Evolutionary conservation across 2,888 invertebrate genomes (phyloP).

Genomic region (Leucophora obtusa): DNA sequence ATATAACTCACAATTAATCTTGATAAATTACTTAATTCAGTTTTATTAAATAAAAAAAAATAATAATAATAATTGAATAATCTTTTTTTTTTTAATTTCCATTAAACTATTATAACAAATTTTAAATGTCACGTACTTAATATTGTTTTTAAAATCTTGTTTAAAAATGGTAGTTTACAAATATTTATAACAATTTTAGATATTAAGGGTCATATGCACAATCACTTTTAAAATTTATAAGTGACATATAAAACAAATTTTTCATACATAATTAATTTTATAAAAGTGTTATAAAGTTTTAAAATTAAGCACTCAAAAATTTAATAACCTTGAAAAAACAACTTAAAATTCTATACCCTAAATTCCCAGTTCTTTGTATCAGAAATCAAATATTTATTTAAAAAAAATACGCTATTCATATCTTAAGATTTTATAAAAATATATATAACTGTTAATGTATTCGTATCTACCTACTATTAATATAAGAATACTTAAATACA

Average conservation of each 20-base stretch:
- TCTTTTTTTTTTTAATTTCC: background rate
- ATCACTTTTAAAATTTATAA: too few species aligned
- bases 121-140: background rate
- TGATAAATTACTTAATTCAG: too few species aligned
- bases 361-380: background rate
- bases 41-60: too few species aligned
- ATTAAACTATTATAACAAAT: background rate
- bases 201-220: too few species aligned
- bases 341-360: background rate
- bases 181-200: background rate
- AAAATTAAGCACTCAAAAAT: too few species aligned
- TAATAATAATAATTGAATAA: too few species aligned
- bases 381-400: background rate
- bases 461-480: too few species aligned
- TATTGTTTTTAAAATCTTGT: background rate
- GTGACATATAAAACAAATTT: too few species aligned
- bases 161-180: background rate
- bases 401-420: background rate
- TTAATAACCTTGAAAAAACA: background rate
- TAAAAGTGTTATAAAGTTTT: too few species aligned
- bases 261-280: too few species aligned
- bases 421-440: background rate
- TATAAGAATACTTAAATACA: background rate
- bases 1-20: too few species aligned
- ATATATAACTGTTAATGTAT: too few species aligned